Evolutionary conservation across 2,113 vertebrate genomes (phyloP).

Genomic region (Loxodonta africana): DNA sequence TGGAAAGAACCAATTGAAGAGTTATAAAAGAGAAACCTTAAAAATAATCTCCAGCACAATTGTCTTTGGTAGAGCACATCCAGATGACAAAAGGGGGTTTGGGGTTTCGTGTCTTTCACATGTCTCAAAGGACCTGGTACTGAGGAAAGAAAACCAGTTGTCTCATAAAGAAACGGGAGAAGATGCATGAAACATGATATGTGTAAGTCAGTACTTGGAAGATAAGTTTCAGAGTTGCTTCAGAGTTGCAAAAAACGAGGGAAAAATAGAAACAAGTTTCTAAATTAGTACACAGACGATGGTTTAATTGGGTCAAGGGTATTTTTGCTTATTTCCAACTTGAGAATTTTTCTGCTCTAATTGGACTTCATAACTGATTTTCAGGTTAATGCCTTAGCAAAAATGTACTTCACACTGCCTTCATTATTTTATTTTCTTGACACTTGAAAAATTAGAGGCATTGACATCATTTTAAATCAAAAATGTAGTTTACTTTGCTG

Average conservation of each 20-base stretch:
- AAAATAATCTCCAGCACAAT: constrained; percentile 51
- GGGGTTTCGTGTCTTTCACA: background rate
- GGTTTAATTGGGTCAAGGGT: constrained; percentile 64
- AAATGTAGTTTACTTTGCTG: background rate
- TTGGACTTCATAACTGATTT: constrained; percentile 51
- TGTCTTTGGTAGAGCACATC: background rate
- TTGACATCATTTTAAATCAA: background rate
- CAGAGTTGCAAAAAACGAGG: background rate
- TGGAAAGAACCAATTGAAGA: constrained; percentile 54
- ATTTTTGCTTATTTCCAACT: constrained; percentile 32
- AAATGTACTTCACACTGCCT: constrained; percentile 34
- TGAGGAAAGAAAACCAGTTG: background rate
- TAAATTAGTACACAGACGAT: background rate
- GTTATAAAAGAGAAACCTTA: constrained; percentile 9
- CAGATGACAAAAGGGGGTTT: background rate
- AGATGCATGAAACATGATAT: background rate
- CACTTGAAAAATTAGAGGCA: constrained; percentile 64
- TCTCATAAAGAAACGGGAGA: background rate
- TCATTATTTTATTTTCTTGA: constrained; percentile 66
- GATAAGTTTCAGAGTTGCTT: background rate
- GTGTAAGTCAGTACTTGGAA: constrained; percentile 22
- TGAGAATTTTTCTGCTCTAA: constrained; percentile 49
- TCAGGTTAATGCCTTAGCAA: constrained; percentile 46
- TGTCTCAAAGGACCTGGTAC: background rate
- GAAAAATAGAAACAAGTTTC: constrained; percentile 44